A percentile compares a stretch with the other conserved stretches of the same genome.
phyloP scores from a whole-genome alignment of 2,113 vertebrate genomes.

The Myotis brandtii region DNA sequence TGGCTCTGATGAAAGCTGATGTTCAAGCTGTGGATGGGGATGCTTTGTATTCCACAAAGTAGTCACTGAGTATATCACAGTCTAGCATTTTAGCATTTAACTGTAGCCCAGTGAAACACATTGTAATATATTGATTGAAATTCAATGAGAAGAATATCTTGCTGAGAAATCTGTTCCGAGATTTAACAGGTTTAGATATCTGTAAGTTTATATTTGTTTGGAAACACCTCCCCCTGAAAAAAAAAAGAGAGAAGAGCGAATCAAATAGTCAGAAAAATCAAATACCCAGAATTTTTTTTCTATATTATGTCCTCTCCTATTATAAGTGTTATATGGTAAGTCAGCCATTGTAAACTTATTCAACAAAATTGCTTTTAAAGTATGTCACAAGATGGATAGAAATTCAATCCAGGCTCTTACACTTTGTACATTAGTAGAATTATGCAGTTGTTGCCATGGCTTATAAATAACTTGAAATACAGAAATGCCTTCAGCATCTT shows the following conservation, averaged over 20 bases:
- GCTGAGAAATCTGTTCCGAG: background rate
- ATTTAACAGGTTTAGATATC: background rate
- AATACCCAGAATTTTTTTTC: background rate
- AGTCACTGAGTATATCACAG: background rate
- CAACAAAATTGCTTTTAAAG: background rate
- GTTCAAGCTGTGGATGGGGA: background rate
- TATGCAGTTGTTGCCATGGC: background rate
- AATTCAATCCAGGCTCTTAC: background rate
- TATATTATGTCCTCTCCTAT: background rate
- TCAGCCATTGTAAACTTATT: background rate
- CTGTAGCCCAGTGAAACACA: background rate
- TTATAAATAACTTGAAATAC: constrained; percentile 46
- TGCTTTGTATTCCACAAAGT: background rate
- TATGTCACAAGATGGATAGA: background rate
- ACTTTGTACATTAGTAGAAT: background rate
- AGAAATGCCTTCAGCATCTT: constrained; percentile 56
- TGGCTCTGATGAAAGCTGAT: background rate
- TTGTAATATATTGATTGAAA: background rate
- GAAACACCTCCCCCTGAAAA: background rate
- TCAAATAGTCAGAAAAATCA: constrained; percentile 43
- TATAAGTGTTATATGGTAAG: background rate
- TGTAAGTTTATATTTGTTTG: constrained; percentile 28
- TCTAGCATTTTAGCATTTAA: background rate
- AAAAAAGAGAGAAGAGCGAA: background rate
- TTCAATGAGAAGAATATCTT: background rate